These are phyloP conservation scores for Melanotaenia parkinsoni DNA, from an alignment of 2,797 vertebrate genomes.

Conservation along the genomic window DNA sequence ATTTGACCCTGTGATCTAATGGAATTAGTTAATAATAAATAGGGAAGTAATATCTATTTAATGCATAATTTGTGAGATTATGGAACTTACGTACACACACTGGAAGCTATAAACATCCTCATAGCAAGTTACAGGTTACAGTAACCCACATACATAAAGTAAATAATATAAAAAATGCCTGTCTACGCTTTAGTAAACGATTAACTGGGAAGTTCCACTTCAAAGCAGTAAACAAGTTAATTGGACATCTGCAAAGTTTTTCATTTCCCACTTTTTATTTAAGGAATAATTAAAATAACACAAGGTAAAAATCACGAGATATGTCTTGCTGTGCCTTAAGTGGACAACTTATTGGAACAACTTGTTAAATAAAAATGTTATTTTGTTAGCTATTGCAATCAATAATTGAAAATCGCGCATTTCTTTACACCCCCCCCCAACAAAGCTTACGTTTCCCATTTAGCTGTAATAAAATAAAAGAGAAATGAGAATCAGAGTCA, in stretches of 20 bases:
- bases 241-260: not conserved
- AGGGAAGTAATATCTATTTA: not conserved
- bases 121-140: constrained; percentile 6
- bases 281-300: not conserved
- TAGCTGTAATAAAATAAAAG: constrained; percentile 1
- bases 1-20: not conserved
- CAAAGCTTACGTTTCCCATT: constrained; percentile 6
- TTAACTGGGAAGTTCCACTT: constrained; percentile 14
- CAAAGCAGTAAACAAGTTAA: not conserved
- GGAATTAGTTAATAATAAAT: not conserved
- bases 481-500: constrained; percentile 54
- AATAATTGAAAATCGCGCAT: constrained; percentile 19
- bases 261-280: not conserved
- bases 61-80: not conserved
- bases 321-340: not conserved
- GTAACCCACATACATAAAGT: constrained; percentile 1
- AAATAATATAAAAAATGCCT: constrained; percentile 1
- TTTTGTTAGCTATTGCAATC: not conserved
- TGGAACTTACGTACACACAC: not conserved
- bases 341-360: not conserved
- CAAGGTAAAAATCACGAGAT: not conserved
- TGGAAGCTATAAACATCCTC: constrained; percentile 12
- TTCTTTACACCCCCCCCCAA: constrained; percentile 15
- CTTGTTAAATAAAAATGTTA: not conserved
- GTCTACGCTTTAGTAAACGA: not conserved